Base-by-base conservation (phyloP, 2,888 invertebrate genomes). In the Andrena flavipes region DNA sequence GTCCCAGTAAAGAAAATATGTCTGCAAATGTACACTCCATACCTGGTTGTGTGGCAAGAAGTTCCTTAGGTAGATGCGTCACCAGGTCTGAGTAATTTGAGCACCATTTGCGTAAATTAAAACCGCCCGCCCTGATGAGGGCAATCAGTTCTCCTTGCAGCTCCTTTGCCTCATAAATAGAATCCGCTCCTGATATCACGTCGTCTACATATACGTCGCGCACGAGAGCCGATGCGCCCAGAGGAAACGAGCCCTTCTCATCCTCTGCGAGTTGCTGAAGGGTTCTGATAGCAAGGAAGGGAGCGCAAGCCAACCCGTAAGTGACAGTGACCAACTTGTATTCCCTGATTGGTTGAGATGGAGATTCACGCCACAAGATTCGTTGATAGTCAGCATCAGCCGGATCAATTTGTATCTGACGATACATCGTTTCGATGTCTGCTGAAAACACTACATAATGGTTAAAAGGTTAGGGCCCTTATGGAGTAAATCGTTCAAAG, bases 351-450 rank as follows among this genome's bases (percentile, higher is more conserved):
- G 10, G 8, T 2, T 20, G 1, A 13, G 20, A 7, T 8, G 42
- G 20, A 35, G 13, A 33, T 33, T 33, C 33, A 2, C 33, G 33
- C 33, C 33, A 33, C 8, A 33, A 33, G 33, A 33, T 33, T 8
- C 33, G 33, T 33, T 33, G 33, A 33, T 2, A 33, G 2, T 33
- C 33, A 33, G 33, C 33, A 33, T 8, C 33, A 33, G 8, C 33
- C 33, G 33, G 33, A 2, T 33, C 8, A 33, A 33, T 33, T 33
- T 33, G 26, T 13, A 64, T 64, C 26, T 64, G 64, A 2, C 64
- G 42, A 13, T 64, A 64, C 64, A 64, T 64, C 7, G 48, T 64
- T 16, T 64, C 42, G 0, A 64, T 42, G 16, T 64, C 64, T 13
- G 64, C 42, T 23, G 42, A 20, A 23, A 64, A 42, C 1, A 42